Evolutionary conservation across 2,888 invertebrate species (phyloP).

Genomic region (Sinotaia quadrata): DNA sequence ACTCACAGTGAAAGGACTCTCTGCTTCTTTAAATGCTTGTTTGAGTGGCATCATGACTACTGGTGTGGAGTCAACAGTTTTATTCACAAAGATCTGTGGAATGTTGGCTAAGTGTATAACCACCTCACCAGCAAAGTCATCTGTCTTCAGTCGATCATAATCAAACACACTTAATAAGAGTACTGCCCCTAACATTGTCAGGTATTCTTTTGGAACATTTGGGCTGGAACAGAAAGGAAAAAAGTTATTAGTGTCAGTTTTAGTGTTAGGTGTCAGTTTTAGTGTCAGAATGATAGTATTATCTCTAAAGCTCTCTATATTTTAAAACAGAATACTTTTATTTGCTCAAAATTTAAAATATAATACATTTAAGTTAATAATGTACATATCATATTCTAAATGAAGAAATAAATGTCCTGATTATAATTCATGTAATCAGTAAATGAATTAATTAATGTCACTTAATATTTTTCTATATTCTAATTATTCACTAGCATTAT

Average conservation of each 20-base stretch:
- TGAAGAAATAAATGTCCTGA: too few species aligned
- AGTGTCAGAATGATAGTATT: too few species aligned
- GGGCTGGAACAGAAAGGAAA: conserved; percentile 47
- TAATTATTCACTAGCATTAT: too few species aligned
- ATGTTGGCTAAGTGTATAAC: conserved; percentile 52
- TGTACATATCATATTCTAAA: too few species aligned
- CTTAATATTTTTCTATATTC: too few species aligned
- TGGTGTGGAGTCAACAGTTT: conserved; percentile 55
- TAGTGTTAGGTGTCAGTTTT: too few species aligned
- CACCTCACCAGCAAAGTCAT: conserved; percentile 68
- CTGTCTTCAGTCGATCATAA: conserved; percentile 55
- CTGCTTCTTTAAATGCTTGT: conserved; percentile 43
- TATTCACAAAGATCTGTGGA: conserved; percentile 43
- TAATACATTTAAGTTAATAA: too few species aligned
- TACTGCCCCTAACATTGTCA: conserved; percentile 51
- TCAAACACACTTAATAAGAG: conserved; percentile 60
- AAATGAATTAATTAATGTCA: too few species aligned
- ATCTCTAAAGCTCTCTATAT: too few species aligned
- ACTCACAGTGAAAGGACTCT: conserved; percentile 58
- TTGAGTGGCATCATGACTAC: conserved; percentile 62
- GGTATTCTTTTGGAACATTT: conserved; percentile 51
- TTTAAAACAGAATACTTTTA: too few species aligned
- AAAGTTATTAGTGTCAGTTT: not conserved
- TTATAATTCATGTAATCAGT: too few species aligned
- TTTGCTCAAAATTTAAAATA: too few species aligned